Conservation (phyloP, 2,888 invertebrate genomes). For the Cryptocephalus primarius region DNA sequence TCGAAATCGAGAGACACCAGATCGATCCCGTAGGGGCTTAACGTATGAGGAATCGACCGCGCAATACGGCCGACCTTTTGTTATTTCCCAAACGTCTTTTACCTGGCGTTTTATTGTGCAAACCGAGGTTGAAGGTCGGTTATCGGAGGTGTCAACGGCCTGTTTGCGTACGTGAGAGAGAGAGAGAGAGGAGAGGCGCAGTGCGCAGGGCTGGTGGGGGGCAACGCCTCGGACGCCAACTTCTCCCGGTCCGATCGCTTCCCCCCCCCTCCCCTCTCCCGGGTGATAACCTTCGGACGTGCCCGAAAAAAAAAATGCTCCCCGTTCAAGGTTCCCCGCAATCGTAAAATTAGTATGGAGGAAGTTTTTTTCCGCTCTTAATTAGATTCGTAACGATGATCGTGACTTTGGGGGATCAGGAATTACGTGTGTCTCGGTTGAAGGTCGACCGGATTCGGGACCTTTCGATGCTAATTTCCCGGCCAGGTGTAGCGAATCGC, state of each 20-base stretch:
- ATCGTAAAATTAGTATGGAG: constrained; percentile 13
- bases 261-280: not conserved
- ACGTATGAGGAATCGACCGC: not conserved
- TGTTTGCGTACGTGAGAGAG: constrained; percentile 23
- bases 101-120: constrained; percentile 25
- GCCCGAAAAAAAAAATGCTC: not conserved
- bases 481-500: too few relatives aligned
- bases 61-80: not conserved
- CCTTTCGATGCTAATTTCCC: too few relatives aligned
- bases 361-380: constrained; percentile 8
- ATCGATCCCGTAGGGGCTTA: not conserved
- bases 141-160: constrained; percentile 35
- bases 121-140: constrained; percentile 38
- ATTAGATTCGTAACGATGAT: constrained; percentile 1
- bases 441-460: too few relatives aligned
- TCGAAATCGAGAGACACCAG: too few relatives aligned
- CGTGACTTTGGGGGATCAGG: not conserved
- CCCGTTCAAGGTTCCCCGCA: constrained; percentile 16
- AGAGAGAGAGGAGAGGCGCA: too few relatives aligned
- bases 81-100: constrained; percentile 7
- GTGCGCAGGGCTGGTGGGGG: constrained; percentile 5
- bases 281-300: not conserved
- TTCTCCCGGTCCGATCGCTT: too few relatives aligned
- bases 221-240: constrained; percentile 2
- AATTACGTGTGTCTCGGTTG: not conserved